Evolutionary conservation across 2,113 vertebrate species (phyloP), one percentile per base, ranked within the genome.

Genomic region (Delphinapterus leucas): DNA sequence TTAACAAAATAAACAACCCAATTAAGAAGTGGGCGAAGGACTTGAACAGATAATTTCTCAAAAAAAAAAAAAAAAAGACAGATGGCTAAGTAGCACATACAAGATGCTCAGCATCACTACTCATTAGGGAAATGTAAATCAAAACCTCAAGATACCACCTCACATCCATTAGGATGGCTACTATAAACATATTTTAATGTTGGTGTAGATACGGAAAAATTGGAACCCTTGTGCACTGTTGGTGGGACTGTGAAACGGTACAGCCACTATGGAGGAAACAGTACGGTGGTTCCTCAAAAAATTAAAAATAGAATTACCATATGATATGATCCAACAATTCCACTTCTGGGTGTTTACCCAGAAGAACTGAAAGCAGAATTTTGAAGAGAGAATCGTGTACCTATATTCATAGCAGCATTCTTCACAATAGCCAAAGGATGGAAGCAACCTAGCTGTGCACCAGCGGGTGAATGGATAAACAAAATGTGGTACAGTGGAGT

Each of bases 401-500:
- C 33, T 25, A 11, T 11, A 44, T 25, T 38, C 26, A 74, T 1
- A 8, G 15, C 9, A 6, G 79, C 15, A 8, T 13, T 26, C 17
- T 9, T 36, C 67, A 5, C 49, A 11, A 33, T 1, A 26, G 79
- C 67, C 17, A 88, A 58, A 33, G 73, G 36, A 14, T 60, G 36
- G 53, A 73, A 6, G 70, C 28, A 60, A 2, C 36, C 53, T 20
- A 23, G 4, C 23, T 36, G 36, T 58, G 10, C 1, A 0, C 0
- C 4, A 6, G n/a, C 10, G 4, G 49, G 5, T n/a, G 11, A 15
- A 36, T 15, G 53, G 5, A 60, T 41, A 33, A 73, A 63, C 26
- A 58, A 41, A 6, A 14, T 31, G 53, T 8, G 53, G 36, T 31
- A 5, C 23, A 1, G 0, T 7, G 33, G 25, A 33, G 26, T 5